Conservation (phyloP, 30 jellyfish, hydroid and myxozoan genomes). For the Haliclystus octoradiatus region DNA sequence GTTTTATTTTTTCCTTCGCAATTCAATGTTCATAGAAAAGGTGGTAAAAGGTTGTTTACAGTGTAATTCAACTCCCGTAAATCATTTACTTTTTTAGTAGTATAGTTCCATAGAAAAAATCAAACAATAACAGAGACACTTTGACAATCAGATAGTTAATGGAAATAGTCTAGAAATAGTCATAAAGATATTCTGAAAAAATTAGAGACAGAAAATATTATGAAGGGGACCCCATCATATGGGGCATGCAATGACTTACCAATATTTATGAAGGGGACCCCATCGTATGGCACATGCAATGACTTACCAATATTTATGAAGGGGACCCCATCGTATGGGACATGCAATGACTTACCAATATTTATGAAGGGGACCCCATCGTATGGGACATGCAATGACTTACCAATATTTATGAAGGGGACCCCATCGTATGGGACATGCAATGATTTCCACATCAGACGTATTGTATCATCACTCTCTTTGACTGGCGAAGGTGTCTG, state of each 20-base stretch:
- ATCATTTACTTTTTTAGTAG: too few species aligned
- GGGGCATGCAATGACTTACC: conserved; percentile 70
- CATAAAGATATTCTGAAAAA: too few species aligned
- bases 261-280: conserved; percentile 74
- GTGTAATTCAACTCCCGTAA: too few species aligned
- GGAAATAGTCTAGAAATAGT: too few species aligned
- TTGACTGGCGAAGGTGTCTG: conserved; percentile 94
- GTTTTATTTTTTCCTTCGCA: too few species aligned
- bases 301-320: conserved; percentile 86
- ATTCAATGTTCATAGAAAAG: too few species aligned
- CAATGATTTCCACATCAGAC: conserved; percentile 95
- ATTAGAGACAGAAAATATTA: too few species aligned
- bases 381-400: conserved; percentile 19
- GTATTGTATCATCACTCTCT: conserved; percentile 67
- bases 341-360: conserved; percentile 81
- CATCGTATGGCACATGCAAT: conserved; percentile 89
- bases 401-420: conserved; percentile 90
- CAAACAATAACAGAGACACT: too few species aligned
- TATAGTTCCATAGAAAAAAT: too few species aligned
- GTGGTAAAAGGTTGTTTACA: too few species aligned
- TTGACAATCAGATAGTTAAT: too few species aligned
- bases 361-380: conserved; percentile 89
- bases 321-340: conserved; percentile 62
- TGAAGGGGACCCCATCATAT: too few species aligned
- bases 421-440: conserved; percentile 93